These are phyloP conservation scores for Drosophila bocqueti DNA, from an alignment of 1,140 invertebrate species.

Conservation along the genomic window DNA sequence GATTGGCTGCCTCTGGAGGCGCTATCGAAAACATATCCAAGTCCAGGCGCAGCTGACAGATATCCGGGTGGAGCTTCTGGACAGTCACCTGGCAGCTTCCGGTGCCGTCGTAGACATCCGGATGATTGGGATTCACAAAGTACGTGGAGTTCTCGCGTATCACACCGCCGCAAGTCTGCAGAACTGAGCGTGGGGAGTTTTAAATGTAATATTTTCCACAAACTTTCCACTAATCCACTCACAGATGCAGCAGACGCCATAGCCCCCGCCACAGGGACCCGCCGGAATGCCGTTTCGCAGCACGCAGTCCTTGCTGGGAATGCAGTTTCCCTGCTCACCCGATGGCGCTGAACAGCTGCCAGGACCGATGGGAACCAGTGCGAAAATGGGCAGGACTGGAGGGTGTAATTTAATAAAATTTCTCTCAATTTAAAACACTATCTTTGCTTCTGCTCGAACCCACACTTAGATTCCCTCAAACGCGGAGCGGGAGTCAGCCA, in stretches of 20 bases:
- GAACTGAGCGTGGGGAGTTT: conserved; percentile 86
- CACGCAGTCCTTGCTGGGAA: conserved; percentile 89
- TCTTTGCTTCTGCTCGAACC: conserved; percentile 13
- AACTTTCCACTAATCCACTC: conserved; percentile 25
- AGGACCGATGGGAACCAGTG: conserved; percentile 90
- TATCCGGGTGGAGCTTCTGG: conserved; percentile 90
- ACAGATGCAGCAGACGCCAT: conserved; percentile 84
- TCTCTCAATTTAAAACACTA: conserved; percentile 10
- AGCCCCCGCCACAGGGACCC: conserved; percentile 90
- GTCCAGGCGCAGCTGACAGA: conserved; percentile 94
- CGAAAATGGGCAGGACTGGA: conserved; percentile 90
- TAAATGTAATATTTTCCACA: neutral
- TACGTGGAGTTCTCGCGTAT: conserved; percentile 93
- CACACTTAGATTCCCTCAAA: conserved; percentile 76
- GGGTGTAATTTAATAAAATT: conserved; percentile 5
- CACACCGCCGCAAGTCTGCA: conserved; percentile 90
- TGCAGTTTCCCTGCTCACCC: conserved; percentile 92
- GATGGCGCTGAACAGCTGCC: conserved; percentile 88
- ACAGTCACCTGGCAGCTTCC: conserved; percentile 93
- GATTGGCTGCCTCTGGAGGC: conserved; percentile 90
- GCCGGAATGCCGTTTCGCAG: conserved; percentile 89
- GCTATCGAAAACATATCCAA: conserved; percentile 90
- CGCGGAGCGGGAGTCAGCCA: conserved; percentile 60
- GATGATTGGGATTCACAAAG: conserved; percentile 93
- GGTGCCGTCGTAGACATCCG: conserved; percentile 90